phyloP scores from a whole-genome alignment of 2,888 invertebrate genomes.

The Sinohyriopsis cumingii region DNA sequence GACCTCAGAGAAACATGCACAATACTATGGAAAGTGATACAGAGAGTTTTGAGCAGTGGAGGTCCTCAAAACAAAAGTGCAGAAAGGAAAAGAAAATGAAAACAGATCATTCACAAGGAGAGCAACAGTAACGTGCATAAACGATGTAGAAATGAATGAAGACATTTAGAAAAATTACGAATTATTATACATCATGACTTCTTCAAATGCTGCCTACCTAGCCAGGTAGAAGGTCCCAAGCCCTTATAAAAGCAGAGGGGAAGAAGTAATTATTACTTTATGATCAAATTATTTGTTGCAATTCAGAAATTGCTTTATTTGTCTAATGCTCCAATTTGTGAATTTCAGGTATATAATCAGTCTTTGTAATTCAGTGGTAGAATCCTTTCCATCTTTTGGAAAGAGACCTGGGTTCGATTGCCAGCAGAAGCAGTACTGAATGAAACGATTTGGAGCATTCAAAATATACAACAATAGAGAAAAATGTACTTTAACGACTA shows the following conservation, averaged over 20 bases:
- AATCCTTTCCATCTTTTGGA: background rate
- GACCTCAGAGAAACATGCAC: constrained; percentile 2
- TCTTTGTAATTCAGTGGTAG: background rate
- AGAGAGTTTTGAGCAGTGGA: background rate
- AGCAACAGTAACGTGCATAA: background rate
- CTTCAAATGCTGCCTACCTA: constrained; percentile 13
- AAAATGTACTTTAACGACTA: no score
- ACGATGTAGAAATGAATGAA: background rate
- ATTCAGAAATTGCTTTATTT: background rate
- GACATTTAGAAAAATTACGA: background rate
- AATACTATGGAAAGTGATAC: constrained; percentile 9
- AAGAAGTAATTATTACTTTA: constrained; percentile 3
- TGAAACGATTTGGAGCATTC: no score
- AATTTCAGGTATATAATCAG: background rate
- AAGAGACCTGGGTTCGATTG: background rate
- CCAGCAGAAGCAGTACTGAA: background rate
- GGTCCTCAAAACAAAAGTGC: constrained; percentile 1
- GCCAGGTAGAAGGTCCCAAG: constrained; percentile 16
- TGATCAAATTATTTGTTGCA: no score
- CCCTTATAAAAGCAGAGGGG: constrained; percentile 22
- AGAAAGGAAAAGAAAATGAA: background rate
- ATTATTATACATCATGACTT: background rate
- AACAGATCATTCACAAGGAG: background rate
- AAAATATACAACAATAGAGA: no score
- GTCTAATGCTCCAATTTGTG: background rate